Conservation (phyloP, 2,888 invertebrate genomes). For the Yponomeuta plumbellus region DNA sequence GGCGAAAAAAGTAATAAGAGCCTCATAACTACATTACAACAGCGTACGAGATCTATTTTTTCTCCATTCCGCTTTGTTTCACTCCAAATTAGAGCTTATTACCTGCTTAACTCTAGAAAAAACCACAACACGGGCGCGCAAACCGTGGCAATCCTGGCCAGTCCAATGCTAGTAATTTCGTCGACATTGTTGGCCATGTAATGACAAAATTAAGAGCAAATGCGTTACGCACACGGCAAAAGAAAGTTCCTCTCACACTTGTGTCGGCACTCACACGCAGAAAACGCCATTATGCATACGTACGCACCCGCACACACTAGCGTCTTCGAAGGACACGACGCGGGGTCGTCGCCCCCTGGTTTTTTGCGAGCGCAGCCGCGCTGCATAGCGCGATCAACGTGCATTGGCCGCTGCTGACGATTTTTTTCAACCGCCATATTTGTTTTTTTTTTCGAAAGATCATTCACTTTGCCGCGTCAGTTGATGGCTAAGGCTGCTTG, state of each 20-base stretch:
- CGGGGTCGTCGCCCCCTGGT: conserved; percentile 65
- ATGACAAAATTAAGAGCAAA: conserved; percentile 58
- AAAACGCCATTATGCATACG: conserved; percentile 37
- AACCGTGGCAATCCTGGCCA: conserved; percentile 27
- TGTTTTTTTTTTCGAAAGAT: conserved; percentile 50
- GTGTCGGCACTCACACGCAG: conserved; percentile 13
- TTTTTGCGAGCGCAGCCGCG: conserved; percentile 67
- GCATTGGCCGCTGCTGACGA: conserved; percentile 55
- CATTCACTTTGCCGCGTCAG: conserved; percentile 50
- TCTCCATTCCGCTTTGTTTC: conserved; percentile 14
- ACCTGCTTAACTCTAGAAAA: background rate
- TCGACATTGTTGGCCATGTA: conserved; percentile 41
- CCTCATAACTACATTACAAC: conserved; percentile 3
- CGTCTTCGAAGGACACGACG: conserved; percentile 67
- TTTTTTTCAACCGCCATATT: conserved; percentile 23
- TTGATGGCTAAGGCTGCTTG: conserved; percentile 37
- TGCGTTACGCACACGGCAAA: conserved; percentile 29
- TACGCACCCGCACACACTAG: conserved; percentile 59
- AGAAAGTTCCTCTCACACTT: conserved; percentile 17
- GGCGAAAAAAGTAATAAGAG: conserved; percentile 1
- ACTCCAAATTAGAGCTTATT: conserved; percentile 16
- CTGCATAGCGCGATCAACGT: conserved; percentile 58
- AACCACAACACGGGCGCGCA: background rate
- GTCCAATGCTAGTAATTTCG: conserved; percentile 39
- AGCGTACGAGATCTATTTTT: conserved; percentile 7